Evolutionary conservation across 2,113 vertebrate genomes (phyloP), one percentile per base, ranked within the genome.

Genomic region (Colossoma macropomum): DNA sequence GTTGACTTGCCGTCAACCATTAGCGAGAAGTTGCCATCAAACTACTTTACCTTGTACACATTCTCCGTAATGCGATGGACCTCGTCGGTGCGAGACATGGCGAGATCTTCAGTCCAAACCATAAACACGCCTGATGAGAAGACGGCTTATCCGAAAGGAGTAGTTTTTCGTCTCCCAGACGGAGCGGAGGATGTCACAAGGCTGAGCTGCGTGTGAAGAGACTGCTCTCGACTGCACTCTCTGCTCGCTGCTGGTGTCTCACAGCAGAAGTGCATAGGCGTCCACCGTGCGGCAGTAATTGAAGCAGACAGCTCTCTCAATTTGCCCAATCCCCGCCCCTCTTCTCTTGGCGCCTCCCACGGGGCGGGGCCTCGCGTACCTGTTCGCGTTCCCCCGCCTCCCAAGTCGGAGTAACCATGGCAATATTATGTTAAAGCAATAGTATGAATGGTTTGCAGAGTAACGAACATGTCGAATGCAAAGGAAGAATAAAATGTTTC

Each of bases 31-130:
- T 90, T 91, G 11, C 84, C 84, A 78, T 77, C 50, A 73, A 45
- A 12, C 63, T 21, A 23, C 92, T 90, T 91, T 93, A 98, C 97
- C 97, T 98, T 98, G 92, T 98, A 99, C 90, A 98, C 97, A 92
- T 97, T 98, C 90, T 99, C 97, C 87, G 97, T 97, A 86, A 98
- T 88, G 87, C 97, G 96, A 92, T 99, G 95, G 90, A 98, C 96
- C 94, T 99, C 97, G 92, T 98, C 97, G 85, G 97, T 96, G 92
- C 97, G 97, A 95, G 97, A 95, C 95, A 99, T 97, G 84, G 90
- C 94, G 90, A 79, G 89, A 81, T 93, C 92, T 93, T 95, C 94
- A 89, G 91, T 90, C 93, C 94, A 87, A 91, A 95, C 94, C 94
- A 94, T 95, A 94, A 92, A 95, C 92, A 85, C 30, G 83, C 89